Base-by-base conservation (phyloP, 1,140 invertebrate genomes). In the Acyrthosiphon pisum region DNA sequence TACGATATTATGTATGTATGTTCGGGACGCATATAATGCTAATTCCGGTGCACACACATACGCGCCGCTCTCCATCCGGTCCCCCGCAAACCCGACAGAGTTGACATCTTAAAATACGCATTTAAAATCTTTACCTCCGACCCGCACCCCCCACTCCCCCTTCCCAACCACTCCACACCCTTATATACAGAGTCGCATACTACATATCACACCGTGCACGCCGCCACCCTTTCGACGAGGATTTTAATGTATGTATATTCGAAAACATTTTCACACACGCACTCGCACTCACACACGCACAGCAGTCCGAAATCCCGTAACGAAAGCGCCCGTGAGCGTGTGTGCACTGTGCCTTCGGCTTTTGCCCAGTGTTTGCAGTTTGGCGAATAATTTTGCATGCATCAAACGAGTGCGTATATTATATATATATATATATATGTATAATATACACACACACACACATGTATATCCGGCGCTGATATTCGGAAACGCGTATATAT, bases 31-130 rank as follows among this genome's bases (percentile, higher is more conserved):
- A 22, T 48, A 84, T 93, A 86, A 93, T 86, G 91, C 76, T 93
- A 93, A 93, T 93, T 93, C 76, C 60, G 35, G 23, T 35, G 44
- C 60, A n/a, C 60, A 68, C 41, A 81, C 56, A 60, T 41, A 92
- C 91, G 35, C 35, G 23, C 56, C 26, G 37, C 41, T 30, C 37
- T 86, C 86, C 50, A 50, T 50, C 30, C 56, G n/a, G 26, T 30
- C 56, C 56, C 35, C 37, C 20, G 14, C 41, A 37, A 83, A 48
- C 50, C 48, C 88, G 35, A 30, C 50, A 11, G 20, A 53, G 81
- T 56, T 93, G 91, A 93, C 91, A 84, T 93, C 91, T 92, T 92
- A 92, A 92, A 92, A 92, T 84, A 92, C 91, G 76, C 91, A 92
- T 92, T 93, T 93, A 93, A 93, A 93, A 93, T 93, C 91, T 93